Base-by-base conservation (phyloP, 2,888 invertebrate genomes). In the Meta bourneti region DNA sequence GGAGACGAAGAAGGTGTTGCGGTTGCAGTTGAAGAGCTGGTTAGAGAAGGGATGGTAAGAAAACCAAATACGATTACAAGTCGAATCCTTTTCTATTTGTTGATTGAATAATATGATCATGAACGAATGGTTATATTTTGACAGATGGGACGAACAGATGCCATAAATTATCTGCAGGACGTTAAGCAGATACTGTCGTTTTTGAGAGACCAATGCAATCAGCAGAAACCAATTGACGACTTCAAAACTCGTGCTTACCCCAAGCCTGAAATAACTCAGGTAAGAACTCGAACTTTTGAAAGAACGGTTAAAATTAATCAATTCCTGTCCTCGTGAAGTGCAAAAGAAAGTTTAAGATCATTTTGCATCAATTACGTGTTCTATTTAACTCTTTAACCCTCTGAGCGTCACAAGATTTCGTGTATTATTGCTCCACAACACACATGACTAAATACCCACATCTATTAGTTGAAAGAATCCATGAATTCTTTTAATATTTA, bases 1-100 rank as follows among this genome's bases (percentile, higher is more conserved):
- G 97, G 97, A 0, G 97, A 97, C 94, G 97, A 97, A 94, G 96
- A 96, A 84, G 97, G 97, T 7, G 97, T 97, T 0, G 97, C 97
- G 0, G 95, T 96, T 7, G 97, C 97, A 13, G 96, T 97, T 48
- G 97, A 97, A 94, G 97, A 97, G 93, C 97, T 97, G 94, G 96
- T 97, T 20, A 96, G 97, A 94, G 97, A 97, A 94, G 97, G 97
- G 93, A 95, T 97, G 96, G 97, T 97, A 95, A 95, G 96, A 95
- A 84, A 72, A 48, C 9, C 49, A 77, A 77, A 8, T 51, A 72
- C 8, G 5, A 6, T 61, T 61, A 6, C 11, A 0, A 61, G 11
- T 61, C 6, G 20, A 89, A 92, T 72, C 72, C 20, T 72, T 19
- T 72, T 11, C 4, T 74, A 72, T 72, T 72, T 72, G 5, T 1